Evolutionary conservation across 1,140 invertebrate genomes (phyloP), one percentile per base, ranked within the genome.

Genomic region (Grapholita molesta): DNA sequence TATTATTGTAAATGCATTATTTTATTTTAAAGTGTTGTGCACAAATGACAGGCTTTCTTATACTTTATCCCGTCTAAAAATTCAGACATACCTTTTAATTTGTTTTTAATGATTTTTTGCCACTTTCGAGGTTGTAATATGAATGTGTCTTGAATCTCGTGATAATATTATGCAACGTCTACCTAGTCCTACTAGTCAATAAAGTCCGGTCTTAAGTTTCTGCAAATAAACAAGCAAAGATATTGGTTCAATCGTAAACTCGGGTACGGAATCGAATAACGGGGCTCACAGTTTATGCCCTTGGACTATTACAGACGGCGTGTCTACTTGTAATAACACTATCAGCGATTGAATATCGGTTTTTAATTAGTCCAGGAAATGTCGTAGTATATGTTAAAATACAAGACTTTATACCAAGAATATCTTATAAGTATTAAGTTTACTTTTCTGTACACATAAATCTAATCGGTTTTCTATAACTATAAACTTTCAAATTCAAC

Each of bases 181-280:
- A n/a, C n/a, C n/a, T 55, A 55, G 53, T 23, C 52, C 24, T n/a
- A 55, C 21, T 55, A 28, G 12, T 61, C 55, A 28, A 61, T 57
- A 57, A 57, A 57, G 12, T 57, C 23, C 12, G 23, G 53, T 28
- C 53, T 57, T 25, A 57, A 24, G 24, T 3, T 28, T 15, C 28
- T 28, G 55, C 25, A 61, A 32, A 78, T 78, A 80, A 76, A 78
- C 70, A 78, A 74, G 69, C 2, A 42, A 77, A 74, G 65, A 67
- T 78, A 78, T 76, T 73, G 65, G 66, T 30, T 68, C 75, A 57
- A 57, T 57, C 53, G 53, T 57, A 28, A 28, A 57, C 42, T 48
- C 53, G 53, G 53, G 24, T 23, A 57, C 9, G 53, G 53, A 57
- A 57, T 61, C 24, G 55, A 28, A 61, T 61, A 28, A 61, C 55